Evolutionary conservation across 2,888 invertebrate species (phyloP), one percentile per base, ranked within the genome.

Genomic region (Liopterus haemorrhoidalis): DNA sequence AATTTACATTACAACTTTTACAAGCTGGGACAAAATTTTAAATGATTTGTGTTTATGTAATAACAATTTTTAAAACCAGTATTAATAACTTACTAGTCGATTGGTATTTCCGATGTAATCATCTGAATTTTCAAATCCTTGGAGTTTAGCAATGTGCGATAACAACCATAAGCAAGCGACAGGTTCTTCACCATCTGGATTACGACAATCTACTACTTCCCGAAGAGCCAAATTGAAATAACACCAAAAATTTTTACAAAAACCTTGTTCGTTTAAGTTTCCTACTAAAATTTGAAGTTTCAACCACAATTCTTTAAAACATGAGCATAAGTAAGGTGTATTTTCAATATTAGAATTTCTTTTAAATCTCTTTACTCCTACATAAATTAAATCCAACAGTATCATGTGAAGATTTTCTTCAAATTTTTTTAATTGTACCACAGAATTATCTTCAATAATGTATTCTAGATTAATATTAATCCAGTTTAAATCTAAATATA

Each of bases 201-300:
- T 19, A 19, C 19, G 16, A 14, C 37, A 31, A 31, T 38, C 32
- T 15, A 45, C 15, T 14, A 24, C 45, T 11, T 22, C 15, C 27
- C 39, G 25, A 8, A 33, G 5, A 5, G 27, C 31, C 6, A 2
- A 32, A 16, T 45, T 45, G 16, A 39, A 45, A 39, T 45, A 45
- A 33, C 27, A 12, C 45, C 45, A 45, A 18, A 45, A 45, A 19
- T 44, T 38, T 33, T 39, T 39, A 22, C 39, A 45, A 33, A 38
- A 32, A 8, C 39, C 20, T 20, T 30, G 21, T 2, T 4, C 4
- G 16, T 37, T 4, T 14, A 39, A 12, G 19, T 39, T 11, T 19
- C 39, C 45, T 12, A 45, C 19, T 27, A 27, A 39, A 5, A 32
- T n/a, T 20, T 45, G 45, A 6, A 38, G n/a, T 14, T 39, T 27